Base-by-base conservation (phyloP, 2,113 vertebrate genomes). In the Accipiter virgatus region DNA sequence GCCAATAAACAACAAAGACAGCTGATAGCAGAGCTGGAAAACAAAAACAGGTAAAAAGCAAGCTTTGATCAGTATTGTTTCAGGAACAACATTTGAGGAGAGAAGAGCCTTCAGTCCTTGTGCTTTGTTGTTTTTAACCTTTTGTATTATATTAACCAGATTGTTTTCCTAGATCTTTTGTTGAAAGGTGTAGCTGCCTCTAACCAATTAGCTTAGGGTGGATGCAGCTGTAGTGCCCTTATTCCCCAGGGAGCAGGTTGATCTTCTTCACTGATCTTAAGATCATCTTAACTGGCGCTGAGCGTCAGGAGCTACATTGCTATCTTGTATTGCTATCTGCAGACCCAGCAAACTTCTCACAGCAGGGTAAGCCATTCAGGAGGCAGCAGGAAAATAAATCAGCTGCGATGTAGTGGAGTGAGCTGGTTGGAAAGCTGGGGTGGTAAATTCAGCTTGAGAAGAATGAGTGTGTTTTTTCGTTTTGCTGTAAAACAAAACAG, bases 11-110 rank as follows among this genome's bases (percentile, higher is more conserved):
- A 99, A 18, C 99, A 99, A 91, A 98, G 99, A 34, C 99, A 99
- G 96, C 99, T 99, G 97, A 99, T 99, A 31, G 99, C 99, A 7
- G 99, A 99, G 98, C 98, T 99, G 97, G 99, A 99, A 94, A 99
- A 99, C 97, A 99, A 99, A 97, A 99, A 99, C 98, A 99, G 99
- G 99, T 99, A 86, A 97, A 45, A 34, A 18, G 5, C 53, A 12
- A 23, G 9, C 75, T 65, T 50, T 29, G n/a, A 11, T 38, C 59
- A 3, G 20, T 2, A 3, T 3, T 68, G 59, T 9, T 34, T 53
- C 7, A 18, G 25, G 48, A 14, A 32, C 20, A 40, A 16, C 48
- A 13, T 22, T 26, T 7, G 27, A 22, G 66, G 36, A 29, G 42
- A 32, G 40, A 25, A 15, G 10, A 78, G 38, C 11, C 18, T 74